Conservation (phyloP, 2,113 vertebrate genomes). For the crab-eating macaque (Macaca fascicularis) region T2T-MFA8v1.1 NC_088376.1:113315001-113315500, state of each 20-base stretch:
- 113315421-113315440: no score
- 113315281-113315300: no score
- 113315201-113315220: neutral
- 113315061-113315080: neutral
- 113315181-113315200: neutral
- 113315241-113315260: neutral
- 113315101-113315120: neutral
- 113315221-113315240: neutral
- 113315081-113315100: neutral
- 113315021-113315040: neutral
- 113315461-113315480: no score
- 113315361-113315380: no score
- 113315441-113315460: no score
- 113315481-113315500: no score
- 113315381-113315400: no score
- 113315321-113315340: no score
- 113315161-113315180: neutral
- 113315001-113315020: neutral
- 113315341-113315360: no score
- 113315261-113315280: neutral
- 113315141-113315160: no score
- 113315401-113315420: no score
- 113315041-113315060: neutral
- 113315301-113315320: no score
- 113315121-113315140: neutral